Conservation (phyloP, 1,140 invertebrate species). For the Magallana angulata region DNA sequence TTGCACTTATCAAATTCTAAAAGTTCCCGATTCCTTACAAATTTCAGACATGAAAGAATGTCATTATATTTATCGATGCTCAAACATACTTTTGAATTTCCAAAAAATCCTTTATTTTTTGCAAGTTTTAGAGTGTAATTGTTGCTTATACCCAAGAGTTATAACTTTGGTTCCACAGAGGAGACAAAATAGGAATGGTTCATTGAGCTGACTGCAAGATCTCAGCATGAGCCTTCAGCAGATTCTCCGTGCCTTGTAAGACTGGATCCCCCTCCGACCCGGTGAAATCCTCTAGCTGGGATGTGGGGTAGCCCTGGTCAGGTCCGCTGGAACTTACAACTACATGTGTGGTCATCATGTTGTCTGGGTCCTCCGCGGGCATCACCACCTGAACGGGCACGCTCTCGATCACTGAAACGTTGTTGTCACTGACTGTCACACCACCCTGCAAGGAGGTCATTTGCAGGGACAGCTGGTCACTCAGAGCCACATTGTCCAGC, state of each 20-base stretch:
- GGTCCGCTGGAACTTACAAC: constrained; percentile 54
- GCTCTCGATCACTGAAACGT: constrained; percentile 55
- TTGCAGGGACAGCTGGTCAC: constrained; percentile 47
- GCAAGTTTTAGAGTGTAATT: no score
- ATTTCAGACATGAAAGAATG: no score
- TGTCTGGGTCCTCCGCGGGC: constrained; percentile 42
- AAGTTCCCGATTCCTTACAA: no score
- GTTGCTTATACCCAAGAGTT: no score
- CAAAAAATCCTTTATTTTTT: no score
- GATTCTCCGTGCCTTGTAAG: constrained; percentile 68
- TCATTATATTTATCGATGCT: no score
- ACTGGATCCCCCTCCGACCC: constrained; percentile 65
- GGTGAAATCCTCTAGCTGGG: constrained; percentile 64
- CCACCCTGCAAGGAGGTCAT: constrained; percentile 46
- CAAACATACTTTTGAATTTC: no score
- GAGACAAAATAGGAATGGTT: no score
- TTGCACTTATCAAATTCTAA: no score
- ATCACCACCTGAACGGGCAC: constrained; percentile 56
- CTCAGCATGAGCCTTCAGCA: constrained; percentile 69
- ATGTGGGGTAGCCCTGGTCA: constrained; percentile 61
- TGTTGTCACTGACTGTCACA: constrained; percentile 39
- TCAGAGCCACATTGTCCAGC: constrained; percentile 58
- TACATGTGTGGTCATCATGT: constrained; percentile 54
- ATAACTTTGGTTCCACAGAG: no score
- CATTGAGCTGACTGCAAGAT: constrained; percentile 63